Conservation (phyloP, 1,140 invertebrate genomes). For the Antheraea pernyi region DNA sequence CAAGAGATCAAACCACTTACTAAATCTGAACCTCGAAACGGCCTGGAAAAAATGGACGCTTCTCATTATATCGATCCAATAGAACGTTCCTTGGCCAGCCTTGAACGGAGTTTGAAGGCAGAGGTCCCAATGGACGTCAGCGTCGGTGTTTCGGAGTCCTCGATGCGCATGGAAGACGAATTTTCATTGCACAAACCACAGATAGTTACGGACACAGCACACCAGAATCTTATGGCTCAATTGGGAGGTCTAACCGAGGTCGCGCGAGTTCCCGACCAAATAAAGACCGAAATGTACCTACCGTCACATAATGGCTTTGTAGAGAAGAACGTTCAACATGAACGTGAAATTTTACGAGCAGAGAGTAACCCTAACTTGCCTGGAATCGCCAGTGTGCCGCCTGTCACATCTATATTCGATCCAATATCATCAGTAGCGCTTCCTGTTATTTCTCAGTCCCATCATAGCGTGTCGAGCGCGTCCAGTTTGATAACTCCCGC, state of each 20-base stretch:
- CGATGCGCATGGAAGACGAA: slow-evolving; percentile 58
- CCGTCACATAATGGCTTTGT: slow-evolving; percentile 78
- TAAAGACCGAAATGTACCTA: slow-evolving; percentile 64
- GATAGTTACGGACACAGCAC: slow-evolving; percentile 53
- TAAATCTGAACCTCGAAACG: slow-evolving; percentile 61
- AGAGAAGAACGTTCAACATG: slow-evolving; percentile 59
- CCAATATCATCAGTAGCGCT: slow-evolving; percentile 75
- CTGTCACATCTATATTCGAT: slow-evolving; percentile 85
- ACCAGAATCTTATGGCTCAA: slow-evolving; percentile 72
- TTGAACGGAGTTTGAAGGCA: slow-evolving; percentile 81
- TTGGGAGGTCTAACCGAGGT: slow-evolving; percentile 69
- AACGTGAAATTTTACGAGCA: slow-evolving; percentile 53
- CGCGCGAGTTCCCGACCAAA: slow-evolving; percentile 57
- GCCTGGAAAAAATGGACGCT: slow-evolving; percentile 62
- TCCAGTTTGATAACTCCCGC: slow-evolving; percentile 75
- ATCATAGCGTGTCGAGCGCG: slow-evolving; percentile 60
- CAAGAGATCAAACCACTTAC: slow-evolving; percentile 43
- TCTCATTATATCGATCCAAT: slow-evolving; percentile 81
- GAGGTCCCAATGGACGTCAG: slow-evolving; percentile 74
- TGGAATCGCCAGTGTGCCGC: slow-evolving; percentile 73
- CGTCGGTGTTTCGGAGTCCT: slow-evolving; percentile 55
- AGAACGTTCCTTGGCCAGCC: slow-evolving; percentile 82
- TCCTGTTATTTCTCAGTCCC: slow-evolving; percentile 75
- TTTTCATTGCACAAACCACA: slow-evolving; percentile 55
- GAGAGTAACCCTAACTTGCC: slow-evolving; percentile 72